Percentiles rank a stretch among this genome's conserved stretches.
Evolutionary conservation across 2,797 vertebrate genomes (phyloP).

Genomic region (Dromococcyx pavoninus): DNA sequence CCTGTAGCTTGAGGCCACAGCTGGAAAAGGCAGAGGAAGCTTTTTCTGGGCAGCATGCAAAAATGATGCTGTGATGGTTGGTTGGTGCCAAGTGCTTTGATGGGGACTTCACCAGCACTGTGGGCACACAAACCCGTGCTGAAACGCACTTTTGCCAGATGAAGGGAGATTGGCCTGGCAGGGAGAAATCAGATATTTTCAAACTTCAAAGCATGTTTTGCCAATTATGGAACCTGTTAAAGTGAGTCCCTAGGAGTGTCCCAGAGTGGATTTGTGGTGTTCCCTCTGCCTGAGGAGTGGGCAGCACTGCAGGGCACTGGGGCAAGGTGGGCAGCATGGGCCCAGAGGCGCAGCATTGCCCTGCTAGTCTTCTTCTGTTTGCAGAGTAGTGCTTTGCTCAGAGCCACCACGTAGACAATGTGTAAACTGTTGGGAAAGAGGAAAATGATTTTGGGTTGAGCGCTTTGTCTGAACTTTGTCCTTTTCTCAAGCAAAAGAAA

Average conservation of each 20-base stretch:
- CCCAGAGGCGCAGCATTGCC: neutral
- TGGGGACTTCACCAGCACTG: accelerated
- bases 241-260: accelerated
- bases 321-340: neutral
- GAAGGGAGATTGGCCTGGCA: neutral
- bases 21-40: neutral
- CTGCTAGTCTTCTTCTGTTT: neutral
- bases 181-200: neutral
- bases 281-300: neutral
- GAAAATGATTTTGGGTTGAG: constrained; percentile 76
- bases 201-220: neutral
- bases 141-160: neutral
- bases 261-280: accelerated
- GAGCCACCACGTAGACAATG: neutral
- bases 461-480: constrained; percentile 79
- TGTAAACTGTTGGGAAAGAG: constrained; percentile 46
- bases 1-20: accelerated
- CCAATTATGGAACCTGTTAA: neutral
- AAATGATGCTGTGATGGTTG: neutral
- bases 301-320: accelerated
- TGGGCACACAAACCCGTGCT: neutral
- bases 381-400: neutral
- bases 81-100: neutral
- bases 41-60: neutral
- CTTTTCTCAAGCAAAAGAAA: constrained; percentile 84